Evolutionary conservation across 2,888 invertebrate species (phyloP).

Genomic region (Acanthoscelides obtectus): DNA sequence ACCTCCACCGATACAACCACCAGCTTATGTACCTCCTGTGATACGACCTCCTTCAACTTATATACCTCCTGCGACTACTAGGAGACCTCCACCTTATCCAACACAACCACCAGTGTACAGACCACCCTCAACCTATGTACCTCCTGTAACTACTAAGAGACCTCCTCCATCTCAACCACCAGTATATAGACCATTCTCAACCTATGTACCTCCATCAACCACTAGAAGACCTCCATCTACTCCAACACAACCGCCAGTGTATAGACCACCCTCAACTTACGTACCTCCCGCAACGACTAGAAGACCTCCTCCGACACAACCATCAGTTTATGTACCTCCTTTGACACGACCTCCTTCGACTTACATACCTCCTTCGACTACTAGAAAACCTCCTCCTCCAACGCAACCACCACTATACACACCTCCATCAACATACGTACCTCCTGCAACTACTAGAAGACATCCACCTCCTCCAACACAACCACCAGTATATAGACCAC

Average conservation of each 20-base stretch:
- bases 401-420: not conserved
- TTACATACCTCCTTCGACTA: conserved; percentile 1
- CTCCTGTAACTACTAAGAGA: too few species aligned
- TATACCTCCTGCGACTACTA: not conserved
- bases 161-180: too few species aligned
- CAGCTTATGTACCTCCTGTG: not conserved
- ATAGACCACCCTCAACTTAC: not conserved
- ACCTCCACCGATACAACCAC: not conserved
- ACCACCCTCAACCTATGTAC: not conserved
- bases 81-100: too few species aligned
- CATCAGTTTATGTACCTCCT: not conserved
- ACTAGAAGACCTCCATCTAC: conserved; percentile 1
- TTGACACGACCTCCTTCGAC: not conserved
- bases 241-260: not conserved
- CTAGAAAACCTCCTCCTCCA: not conserved
- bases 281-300: not conserved
- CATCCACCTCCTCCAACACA: not conserved
- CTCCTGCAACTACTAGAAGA: not conserved
- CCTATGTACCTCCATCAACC: not conserved
- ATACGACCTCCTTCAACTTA: not conserved
- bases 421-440: not conserved
- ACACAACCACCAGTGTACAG: not conserved
- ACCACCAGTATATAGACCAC: not conserved
- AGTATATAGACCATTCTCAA: too few species aligned
- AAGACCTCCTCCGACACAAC: not conserved